Conservation (phyloP, 2,113 vertebrate genomes). For the Cervus canadensis region DNA sequence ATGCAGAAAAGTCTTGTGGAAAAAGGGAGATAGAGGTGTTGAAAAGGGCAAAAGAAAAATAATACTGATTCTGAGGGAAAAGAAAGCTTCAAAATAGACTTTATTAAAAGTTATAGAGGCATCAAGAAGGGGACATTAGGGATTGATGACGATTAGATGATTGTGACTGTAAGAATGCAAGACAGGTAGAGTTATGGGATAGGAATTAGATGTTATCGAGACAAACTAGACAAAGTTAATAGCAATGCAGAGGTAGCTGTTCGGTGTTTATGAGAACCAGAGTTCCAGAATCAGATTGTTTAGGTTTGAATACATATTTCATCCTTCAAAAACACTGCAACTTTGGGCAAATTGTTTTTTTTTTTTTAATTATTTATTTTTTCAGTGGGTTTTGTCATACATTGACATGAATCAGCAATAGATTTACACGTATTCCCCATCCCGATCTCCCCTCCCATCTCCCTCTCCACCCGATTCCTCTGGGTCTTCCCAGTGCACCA, state of each 20-base stretch:
- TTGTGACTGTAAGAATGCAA: background rate
- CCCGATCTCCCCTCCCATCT: too few relatives aligned
- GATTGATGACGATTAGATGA: background rate
- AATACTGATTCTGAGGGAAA: background rate
- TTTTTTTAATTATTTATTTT: too few relatives aligned
- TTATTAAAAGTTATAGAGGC: background rate
- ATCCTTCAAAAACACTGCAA: background rate
- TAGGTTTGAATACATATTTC: background rate
- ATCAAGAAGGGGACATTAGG: background rate
- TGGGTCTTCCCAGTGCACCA: too few relatives aligned
- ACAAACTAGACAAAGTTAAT: background rate
- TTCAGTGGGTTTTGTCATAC: too few relatives aligned
- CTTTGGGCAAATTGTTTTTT: background rate
- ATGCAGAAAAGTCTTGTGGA: background rate
- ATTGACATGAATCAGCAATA: too few relatives aligned
- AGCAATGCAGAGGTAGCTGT: background rate
- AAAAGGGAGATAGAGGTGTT: background rate
- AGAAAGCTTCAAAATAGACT: background rate
- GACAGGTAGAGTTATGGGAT: background rate
- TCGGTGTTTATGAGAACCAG: background rate
- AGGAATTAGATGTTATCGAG: background rate
- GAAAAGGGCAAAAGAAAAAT: background rate
- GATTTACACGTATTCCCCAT: too few relatives aligned
- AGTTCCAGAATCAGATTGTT: background rate
- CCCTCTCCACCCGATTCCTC: too few relatives aligned